Evolutionary conservation across 2,113 vertebrate species (phyloP).

Genomic region (Corythoichthys haematopterus): DNA sequence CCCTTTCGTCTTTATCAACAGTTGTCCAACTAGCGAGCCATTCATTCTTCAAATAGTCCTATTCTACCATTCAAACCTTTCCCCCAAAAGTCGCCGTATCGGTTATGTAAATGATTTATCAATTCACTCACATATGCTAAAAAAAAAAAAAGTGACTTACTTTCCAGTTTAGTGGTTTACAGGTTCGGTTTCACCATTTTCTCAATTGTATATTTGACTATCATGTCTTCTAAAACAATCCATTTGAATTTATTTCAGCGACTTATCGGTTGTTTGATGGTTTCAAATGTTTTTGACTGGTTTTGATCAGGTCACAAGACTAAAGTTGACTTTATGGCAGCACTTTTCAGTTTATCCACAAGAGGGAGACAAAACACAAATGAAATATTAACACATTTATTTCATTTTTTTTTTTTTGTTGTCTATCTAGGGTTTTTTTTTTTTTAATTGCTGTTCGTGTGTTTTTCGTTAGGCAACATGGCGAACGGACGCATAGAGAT

Average conservation of each 20-base stretch:
- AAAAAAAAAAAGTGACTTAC: too few relatives aligned
- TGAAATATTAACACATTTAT: too few relatives aligned
- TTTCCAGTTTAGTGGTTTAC: neutral
- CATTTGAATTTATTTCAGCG: neutral
- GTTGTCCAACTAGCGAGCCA: too few relatives aligned
- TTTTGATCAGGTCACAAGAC: neutral
- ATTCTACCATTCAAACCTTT: too few relatives aligned
- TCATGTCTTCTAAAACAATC: neutral
- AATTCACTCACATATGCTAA: too few relatives aligned
- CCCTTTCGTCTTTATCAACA: too few relatives aligned
- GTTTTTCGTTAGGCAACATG: slow-evolving; percentile 32
- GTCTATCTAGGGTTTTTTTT: neutral
- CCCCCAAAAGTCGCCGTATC: too few relatives aligned
- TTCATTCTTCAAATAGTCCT: too few relatives aligned
- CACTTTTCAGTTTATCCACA: neutral
- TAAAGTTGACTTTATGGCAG: neutral
- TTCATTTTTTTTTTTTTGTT: neutral
- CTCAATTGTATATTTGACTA: neutral
- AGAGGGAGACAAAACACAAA: neutral
- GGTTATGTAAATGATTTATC: too few relatives aligned
- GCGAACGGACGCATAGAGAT: slow-evolving; percentile 18
- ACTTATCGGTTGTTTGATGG: neutral
- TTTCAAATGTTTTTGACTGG: neutral
- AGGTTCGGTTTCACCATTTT: neutral
- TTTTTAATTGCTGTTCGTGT: neutral